phyloP scores from a whole-genome alignment of 2,888 invertebrate genomes.

The Adelognathus sp. region DNA sequence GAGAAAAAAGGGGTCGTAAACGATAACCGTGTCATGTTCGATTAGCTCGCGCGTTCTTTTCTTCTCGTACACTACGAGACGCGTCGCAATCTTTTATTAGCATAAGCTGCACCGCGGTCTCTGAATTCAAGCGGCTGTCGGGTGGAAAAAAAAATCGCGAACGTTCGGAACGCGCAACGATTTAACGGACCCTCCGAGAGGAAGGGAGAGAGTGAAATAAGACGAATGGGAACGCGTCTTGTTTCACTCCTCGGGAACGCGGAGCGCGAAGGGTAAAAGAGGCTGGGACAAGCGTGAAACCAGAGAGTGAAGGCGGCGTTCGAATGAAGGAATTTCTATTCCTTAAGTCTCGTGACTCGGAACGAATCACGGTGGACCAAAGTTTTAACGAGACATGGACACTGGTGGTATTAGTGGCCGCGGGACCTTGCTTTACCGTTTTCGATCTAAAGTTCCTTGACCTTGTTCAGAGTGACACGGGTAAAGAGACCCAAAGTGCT shows the following conservation, averaged over 20 bases:
- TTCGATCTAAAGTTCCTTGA: constrained; percentile 29
- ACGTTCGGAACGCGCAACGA: constrained; percentile 1
- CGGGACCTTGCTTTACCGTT: constrained; percentile 25
- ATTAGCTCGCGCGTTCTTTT: neutral
- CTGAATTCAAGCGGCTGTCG: constrained; percentile 7
- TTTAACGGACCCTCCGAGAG: constrained; percentile 3
- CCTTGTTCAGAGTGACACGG: constrained; percentile 30
- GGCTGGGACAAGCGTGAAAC: constrained; percentile 7
- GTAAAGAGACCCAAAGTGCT: neutral
- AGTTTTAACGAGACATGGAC: constrained; percentile 19
- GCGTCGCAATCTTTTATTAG: constrained; percentile 13
- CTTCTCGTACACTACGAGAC: neutral
- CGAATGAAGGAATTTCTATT: constrained; percentile 4
- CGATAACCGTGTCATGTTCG: constrained; percentile 10
- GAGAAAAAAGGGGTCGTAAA: constrained; percentile 23
- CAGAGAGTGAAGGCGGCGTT: constrained; percentile 12
- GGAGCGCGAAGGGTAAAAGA: neutral
- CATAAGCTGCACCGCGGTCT: constrained; percentile 13
- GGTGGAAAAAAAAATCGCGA: constrained; percentile 17
- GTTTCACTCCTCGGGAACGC: too few species aligned
- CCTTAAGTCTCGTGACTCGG: constrained; percentile 10
- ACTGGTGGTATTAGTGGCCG: neutral
- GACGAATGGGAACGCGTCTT: neutral
- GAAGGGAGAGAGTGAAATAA: constrained; percentile 13
- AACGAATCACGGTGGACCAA: constrained; percentile 12